Base-by-base conservation (phyloP, 2,888 invertebrate species). In the Polietes domitor region DNA sequence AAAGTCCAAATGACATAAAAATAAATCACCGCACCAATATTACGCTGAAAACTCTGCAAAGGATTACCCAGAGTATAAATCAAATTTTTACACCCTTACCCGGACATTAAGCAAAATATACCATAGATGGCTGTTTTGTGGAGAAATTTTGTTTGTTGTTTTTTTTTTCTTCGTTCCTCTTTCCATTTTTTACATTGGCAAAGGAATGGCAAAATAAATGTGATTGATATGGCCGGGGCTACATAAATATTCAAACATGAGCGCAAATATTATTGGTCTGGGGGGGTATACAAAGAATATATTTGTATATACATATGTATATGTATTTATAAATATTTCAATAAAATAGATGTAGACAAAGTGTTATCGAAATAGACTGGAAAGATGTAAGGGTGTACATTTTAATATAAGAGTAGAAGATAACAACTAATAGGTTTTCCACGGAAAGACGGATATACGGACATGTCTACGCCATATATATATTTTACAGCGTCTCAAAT, bases 1-100 rank as follows among this genome's bases (percentile, higher is more conserved):
- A 68, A 68, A 43, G 21, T 28, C 24, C 43, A 43, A 43, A 43
- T 68, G 68, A 21, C 68, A 68, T 43, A 17, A 21, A 43, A 68
- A 68, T 68, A 68, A 68, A 68, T 68, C 68, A 68, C 68, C 68
- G 43, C 43, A 15, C 24, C 68, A 68, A 43, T 68, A 68, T 68
- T 15, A 9, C 41, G 41, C 68, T 68, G 21, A 24, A 68, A 68
- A 68, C 68, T 68, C 68, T 41, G 68, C 68, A 68, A n/a, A 68
- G 68, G 68, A 68, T 68, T 68, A 68, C 43, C 24, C 68, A 15
- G 43, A 68, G 37, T 68, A 68, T 68, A 68, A 68, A 68, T 68
- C 68, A 68, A 43, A 41, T 41, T 68, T 43, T 68, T 43, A 2
- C 10, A 10, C 65, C 6, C 19, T 1, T 41, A 37, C 65, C 9